phyloP scores from a whole-genome alignment of 2,888 invertebrate species.

The Dryadula phaetusa region DNA sequence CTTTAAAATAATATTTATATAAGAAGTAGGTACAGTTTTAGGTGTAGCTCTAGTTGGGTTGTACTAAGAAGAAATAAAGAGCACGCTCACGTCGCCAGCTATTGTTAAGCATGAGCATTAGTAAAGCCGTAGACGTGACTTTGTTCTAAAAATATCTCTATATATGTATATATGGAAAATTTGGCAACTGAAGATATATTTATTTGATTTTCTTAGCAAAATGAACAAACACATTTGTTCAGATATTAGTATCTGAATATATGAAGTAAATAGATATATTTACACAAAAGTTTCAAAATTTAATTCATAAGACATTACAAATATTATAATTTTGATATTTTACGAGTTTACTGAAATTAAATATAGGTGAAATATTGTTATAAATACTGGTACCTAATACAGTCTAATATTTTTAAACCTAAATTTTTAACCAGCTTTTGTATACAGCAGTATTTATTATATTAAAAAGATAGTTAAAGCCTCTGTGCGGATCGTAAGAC shows the following conservation, averaged over 20 bases:
- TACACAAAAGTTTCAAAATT: too few species aligned
- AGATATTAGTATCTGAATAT: too few species aligned
- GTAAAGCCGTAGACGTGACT: slow-evolving; percentile 11
- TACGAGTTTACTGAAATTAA: too few species aligned
- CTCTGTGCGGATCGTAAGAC: slow-evolving; percentile 31
- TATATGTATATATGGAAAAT: neutral
- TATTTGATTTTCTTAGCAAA: neutral
- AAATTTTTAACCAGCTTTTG: too few species aligned
- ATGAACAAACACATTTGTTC: neutral
- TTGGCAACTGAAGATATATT: neutral
- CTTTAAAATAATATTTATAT: too few species aligned
- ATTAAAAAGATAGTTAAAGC: slow-evolving; percentile 28
- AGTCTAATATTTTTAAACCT: too few species aligned
- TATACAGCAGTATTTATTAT: slow-evolving; percentile 15
- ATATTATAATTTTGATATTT: too few species aligned
- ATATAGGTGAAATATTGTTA: too few species aligned
- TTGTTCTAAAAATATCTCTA: slow-evolving; percentile 14
- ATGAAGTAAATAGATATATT: too few species aligned
- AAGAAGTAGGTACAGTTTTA: neutral
- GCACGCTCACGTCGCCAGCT: slow-evolving; percentile 28
- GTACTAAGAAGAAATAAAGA: slow-evolving; percentile 6
- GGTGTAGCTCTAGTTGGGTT: neutral
- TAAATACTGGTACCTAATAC: too few species aligned
- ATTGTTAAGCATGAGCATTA: slow-evolving; percentile 20
- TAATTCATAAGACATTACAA: too few species aligned